These are phyloP conservation scores for Sporophila hypoxantha DNA, from an alignment of 2,113 vertebrate genomes.

Conservation along the genomic window DNA sequence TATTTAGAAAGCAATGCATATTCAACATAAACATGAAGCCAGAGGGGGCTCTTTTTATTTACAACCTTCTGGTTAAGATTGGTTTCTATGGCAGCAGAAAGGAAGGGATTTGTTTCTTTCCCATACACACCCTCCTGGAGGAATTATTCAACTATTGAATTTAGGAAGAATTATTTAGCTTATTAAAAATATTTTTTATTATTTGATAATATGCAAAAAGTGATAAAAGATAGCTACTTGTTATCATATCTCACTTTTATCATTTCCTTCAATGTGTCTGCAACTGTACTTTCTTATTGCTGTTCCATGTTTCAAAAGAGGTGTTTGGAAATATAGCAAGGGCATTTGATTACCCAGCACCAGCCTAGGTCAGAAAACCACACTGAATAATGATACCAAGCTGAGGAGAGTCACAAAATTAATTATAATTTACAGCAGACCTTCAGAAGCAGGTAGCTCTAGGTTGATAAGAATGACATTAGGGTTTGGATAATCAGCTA, in stretches of 20 bases:
- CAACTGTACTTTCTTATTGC: neutral
- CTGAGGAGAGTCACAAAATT: neutral
- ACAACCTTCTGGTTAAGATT: slow-evolving; percentile 13
- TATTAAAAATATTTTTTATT: slow-evolving; percentile 38
- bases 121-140: neutral
- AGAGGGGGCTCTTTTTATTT: slow-evolving; percentile 33
- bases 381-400: slow-evolving; percentile 29
- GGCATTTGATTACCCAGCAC: slow-evolving; percentile 5
- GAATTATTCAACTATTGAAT: slow-evolving; percentile 27
- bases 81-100: slow-evolving; percentile 61
- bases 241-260: neutral
- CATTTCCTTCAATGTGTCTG: neutral
- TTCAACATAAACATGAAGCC: slow-evolving; percentile 27
- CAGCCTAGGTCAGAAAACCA: neutral
- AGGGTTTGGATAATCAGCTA: slow-evolving; percentile 27
- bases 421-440: slow-evolving; percentile 20
- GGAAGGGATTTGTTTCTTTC: neutral
- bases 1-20: slow-evolving; percentile 32
- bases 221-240: slow-evolving; percentile 1
- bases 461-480: slow-evolving; percentile 3
- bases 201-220: slow-evolving; percentile 4
- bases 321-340: neutral
- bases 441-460: neutral
- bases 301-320: neutral
- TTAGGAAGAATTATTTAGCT: slow-evolving; percentile 30